Percentiles rank a stretch among this genome's conserved stretches.
phyloP scores from a whole-genome alignment of 2,797 vertebrate genomes.

The Tadarida brasiliensis region DNA sequence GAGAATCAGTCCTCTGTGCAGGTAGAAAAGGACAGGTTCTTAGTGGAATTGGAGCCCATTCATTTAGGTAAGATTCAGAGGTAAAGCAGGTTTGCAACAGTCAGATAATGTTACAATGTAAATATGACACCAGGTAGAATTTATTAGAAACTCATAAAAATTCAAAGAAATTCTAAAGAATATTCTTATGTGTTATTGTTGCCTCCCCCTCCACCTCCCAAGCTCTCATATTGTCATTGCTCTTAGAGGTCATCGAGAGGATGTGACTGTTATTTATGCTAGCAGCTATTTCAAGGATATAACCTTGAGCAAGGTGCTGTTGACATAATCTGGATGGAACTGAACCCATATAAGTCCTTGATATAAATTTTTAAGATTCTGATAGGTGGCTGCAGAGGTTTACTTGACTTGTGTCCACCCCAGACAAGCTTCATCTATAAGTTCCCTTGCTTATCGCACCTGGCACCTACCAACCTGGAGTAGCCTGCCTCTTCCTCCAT shows the following conservation, averaged over 20 bases:
- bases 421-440: neutral
- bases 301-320: neutral
- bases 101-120: neutral
- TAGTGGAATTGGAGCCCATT: neutral
- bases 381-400: neutral
- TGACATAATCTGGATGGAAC: neutral
- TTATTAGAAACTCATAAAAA: neutral
- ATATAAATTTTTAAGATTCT: neutral
- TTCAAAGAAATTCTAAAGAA: neutral
- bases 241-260: neutral
- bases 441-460: neutral
- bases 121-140: neutral
- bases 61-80: neutral
- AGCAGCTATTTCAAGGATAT: neutral
- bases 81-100: neutral
- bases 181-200: neutral
- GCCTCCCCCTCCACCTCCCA: accelerated
- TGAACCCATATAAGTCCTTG: no score
- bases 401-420: neutral
- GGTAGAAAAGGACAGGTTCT: neutral
- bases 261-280: neutral
- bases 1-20: neutral
- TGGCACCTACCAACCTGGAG: neutral
- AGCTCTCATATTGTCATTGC: neutral
- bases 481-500: neutral